A percentile compares a stretch with the other conserved stretches of the same genome.
These are phyloP conservation scores for Mola mola DNA, from an alignment of 2,113 vertebrate genomes.

Conservation along the genomic window DNA sequence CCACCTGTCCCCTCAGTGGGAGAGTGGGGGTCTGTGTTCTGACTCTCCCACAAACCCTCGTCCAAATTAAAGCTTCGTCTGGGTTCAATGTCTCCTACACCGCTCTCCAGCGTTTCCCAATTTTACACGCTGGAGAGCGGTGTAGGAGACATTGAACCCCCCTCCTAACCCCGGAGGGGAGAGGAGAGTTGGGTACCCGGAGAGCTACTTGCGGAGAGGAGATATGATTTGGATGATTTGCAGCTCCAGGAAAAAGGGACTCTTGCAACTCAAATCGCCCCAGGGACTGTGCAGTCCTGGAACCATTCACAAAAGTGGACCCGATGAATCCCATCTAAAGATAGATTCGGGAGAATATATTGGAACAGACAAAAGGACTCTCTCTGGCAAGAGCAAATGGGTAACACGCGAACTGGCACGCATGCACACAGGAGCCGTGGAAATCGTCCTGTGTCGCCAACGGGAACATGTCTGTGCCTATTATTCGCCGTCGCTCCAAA, in stretches of 20 bases:
- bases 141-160: too few relatives aligned
- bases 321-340: slow-evolving; percentile 55
- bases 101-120: too few relatives aligned
- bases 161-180: too few relatives aligned
- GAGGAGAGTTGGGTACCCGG: slow-evolving; percentile 13
- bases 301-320: slow-evolving; percentile 61
- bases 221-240: slow-evolving; percentile 53
- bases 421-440: slow-evolving; percentile 50
- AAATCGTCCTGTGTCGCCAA: slow-evolving; percentile 55
- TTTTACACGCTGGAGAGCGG: too few relatives aligned
- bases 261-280: slow-evolving; percentile 52
- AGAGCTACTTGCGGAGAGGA: slow-evolving; percentile 26
- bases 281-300: slow-evolving; percentile 51
- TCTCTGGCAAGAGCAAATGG: slow-evolving; percentile 63
- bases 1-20: slow-evolving; percentile 58
- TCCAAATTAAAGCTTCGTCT: slow-evolving; percentile 50
- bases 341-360: slow-evolving; percentile 60
- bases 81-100: too few relatives aligned
- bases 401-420: slow-evolving; percentile 52
- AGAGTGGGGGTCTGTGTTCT: slow-evolving; percentile 48
- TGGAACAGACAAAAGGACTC: slow-evolving; percentile 61
- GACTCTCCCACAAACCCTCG: slow-evolving; percentile 37
- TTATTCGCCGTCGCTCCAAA: slow-evolving; percentile 60
- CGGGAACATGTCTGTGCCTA: slow-evolving; percentile 70
- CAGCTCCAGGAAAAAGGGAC: slow-evolving; percentile 38